These are phyloP conservation scores for Scomber colias DNA, from an alignment of 2,113 vertebrate species.

Conservation along the genomic window DNA sequence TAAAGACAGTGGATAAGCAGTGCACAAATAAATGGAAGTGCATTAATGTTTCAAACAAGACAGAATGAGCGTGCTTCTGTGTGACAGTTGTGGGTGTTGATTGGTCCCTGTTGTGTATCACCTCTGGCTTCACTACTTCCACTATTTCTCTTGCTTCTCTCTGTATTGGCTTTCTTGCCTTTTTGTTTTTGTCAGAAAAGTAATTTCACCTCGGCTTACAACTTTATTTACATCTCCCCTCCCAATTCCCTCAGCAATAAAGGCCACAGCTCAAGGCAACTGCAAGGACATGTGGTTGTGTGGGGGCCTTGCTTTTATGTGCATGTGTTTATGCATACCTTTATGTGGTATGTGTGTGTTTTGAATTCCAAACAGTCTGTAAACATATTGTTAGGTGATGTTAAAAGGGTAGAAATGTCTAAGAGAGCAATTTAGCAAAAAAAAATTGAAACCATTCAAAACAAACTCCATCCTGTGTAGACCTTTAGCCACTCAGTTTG, in stretches of 20 bases:
- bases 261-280: slow-evolving; percentile 63
- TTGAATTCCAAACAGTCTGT: slow-evolving; percentile 42
- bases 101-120: slow-evolving; percentile 33
- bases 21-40: slow-evolving; percentile 2
- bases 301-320: slow-evolving; percentile 20
- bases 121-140: slow-evolving; percentile 7
- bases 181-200: slow-evolving; percentile 58
- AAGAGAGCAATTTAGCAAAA: slow-evolving; percentile 2
- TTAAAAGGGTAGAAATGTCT: neutral
- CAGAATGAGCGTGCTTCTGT: neutral
- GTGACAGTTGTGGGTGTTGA: slow-evolving; percentile 29
- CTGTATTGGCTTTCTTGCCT: slow-evolving; percentile 7
- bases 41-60: neutral
- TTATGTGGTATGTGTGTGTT: slow-evolving; percentile 24
- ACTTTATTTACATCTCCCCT: slow-evolving; percentile 83
- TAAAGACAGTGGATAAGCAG: neutral
- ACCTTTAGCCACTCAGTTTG: slow-evolving; percentile 12
- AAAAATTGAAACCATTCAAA: neutral
- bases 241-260: slow-evolving; percentile 76
- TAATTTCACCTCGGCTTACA: slow-evolving; percentile 76
- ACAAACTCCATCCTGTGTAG: neutral
- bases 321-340: slow-evolving; percentile 41
- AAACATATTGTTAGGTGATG: neutral
- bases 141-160: slow-evolving; percentile 19
- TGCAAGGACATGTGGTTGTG: slow-evolving; percentile 60